Conservation (phyloP, 2,113 vertebrate species). For the Melanostigma gelatinosum region DNA sequence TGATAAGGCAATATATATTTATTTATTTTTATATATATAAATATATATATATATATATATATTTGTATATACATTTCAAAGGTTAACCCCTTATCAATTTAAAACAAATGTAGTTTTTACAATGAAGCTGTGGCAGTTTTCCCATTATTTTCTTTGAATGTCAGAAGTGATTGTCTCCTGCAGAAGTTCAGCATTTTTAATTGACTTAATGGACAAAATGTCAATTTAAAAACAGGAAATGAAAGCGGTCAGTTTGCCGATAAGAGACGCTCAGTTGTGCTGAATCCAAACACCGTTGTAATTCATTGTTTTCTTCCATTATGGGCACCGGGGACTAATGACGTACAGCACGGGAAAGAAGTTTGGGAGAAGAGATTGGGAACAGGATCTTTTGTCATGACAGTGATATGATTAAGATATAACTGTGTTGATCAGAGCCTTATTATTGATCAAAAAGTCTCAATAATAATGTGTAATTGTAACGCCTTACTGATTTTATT, state of each 20-base stretch:
- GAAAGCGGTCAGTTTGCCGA: conserved; percentile 51
- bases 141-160: conserved; percentile 62
- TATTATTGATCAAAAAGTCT: neutral
- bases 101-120: conserved; percentile 47
- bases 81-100: conserved; percentile 31
- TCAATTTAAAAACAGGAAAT: conserved; percentile 66
- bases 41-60: neutral
- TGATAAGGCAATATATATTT: neutral
- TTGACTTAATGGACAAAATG: conserved; percentile 61
- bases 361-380: conserved; percentile 2
- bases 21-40: neutral
- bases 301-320: conserved; percentile 48
- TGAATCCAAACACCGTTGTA: conserved; percentile 48
- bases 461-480: neutral
- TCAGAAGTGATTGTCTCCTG: conserved; percentile 65
- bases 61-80: conserved; percentile 1
- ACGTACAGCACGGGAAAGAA: neutral
- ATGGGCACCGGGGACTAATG: conserved; percentile 5
- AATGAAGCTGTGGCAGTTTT: conserved; percentile 45
- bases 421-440: neutral
- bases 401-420: neutral
- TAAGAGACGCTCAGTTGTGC: conserved; percentile 46
- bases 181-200: conserved; percentile 60
- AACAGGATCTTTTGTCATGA: conserved; percentile 7
- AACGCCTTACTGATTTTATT: neutral